These are phyloP conservation scores for Diabrotica balteata DNA, from an alignment of 2,888 invertebrate genomes.

Conservation along the genomic window DNA sequence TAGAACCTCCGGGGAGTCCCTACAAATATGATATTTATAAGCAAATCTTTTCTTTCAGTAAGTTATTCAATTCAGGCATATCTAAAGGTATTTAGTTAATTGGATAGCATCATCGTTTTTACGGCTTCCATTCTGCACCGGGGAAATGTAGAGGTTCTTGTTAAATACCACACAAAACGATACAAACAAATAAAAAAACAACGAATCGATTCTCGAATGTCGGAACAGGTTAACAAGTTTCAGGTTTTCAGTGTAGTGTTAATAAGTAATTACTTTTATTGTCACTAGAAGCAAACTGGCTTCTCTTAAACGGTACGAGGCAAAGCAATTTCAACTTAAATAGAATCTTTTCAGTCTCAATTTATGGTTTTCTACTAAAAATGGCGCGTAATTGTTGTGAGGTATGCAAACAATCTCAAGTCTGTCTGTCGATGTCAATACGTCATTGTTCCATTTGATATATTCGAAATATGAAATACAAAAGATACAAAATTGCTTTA, in stretches of 20 bases:
- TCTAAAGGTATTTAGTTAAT: no score
- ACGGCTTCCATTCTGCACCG: conserved; percentile 13
- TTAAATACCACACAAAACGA: conserved; percentile 18
- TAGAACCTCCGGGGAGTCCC: no score
- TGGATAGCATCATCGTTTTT: conserved; percentile 2
- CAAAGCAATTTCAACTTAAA: no score
- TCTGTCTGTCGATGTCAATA: not conserved
- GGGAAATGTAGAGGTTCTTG: conserved; percentile 19
- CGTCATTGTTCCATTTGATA: no score
- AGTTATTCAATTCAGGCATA: no score
- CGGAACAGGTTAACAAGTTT: conserved; percentile 17
- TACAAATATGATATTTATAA: no score
- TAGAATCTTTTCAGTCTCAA: conserved; percentile 12
- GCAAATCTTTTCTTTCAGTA: no score
- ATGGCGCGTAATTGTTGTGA: conserved; percentile 19
- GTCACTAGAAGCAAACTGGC: conserved; percentile 30
- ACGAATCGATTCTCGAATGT: conserved; percentile 10
- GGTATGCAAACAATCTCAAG: conserved; percentile 8
- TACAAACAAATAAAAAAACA: not conserved
- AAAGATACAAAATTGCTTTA: no score
- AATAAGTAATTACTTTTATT: conserved; percentile 40
- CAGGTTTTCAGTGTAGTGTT: conserved; percentile 33
- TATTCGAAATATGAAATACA: no score
- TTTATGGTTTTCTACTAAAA: conserved; percentile 16
- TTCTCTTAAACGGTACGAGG: conserved; percentile 14